Conservation (phyloP, 92 coral and sea anemone genomes). For the Scolanthus callimorphus region DNA sequence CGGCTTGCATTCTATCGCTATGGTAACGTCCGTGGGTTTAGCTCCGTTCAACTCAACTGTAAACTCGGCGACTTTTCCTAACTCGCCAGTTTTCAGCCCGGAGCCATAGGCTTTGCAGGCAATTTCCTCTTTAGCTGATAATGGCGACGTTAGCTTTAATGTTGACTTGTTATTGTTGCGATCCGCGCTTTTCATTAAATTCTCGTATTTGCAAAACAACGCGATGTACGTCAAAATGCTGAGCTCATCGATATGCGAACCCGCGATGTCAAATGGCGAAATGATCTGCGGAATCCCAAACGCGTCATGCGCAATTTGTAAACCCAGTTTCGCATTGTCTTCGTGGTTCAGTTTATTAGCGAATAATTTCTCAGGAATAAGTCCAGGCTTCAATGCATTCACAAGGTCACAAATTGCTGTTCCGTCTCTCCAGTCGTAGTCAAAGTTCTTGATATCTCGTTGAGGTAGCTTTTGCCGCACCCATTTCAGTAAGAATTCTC, state of each 20-base stretch:
- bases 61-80: constrained; percentile 93
- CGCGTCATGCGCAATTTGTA: constrained; percentile 89
- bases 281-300: constrained; percentile 94
- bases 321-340: constrained; percentile 81
- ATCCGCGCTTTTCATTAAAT: constrained; percentile 30
- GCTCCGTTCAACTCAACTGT: constrained; percentile 88
- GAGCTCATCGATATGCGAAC: constrained; percentile 83
- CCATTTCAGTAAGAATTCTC: constrained; percentile 82
- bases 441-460: constrained; percentile 70
- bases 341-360: constrained; percentile 71
- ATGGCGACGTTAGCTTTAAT: constrained; percentile 4
- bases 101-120: constrained; percentile 77
- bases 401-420: constrained; percentile 86
- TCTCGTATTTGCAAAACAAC: constrained; percentile 86
- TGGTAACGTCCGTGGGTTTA: constrained; percentile 90
- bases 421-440: constrained; percentile 93
- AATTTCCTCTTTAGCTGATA: constrained; percentile 22
- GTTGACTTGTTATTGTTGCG: constrained; percentile 31
- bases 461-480: constrained; percentile 78
- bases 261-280: constrained; percentile 87
- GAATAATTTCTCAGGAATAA: constrained; percentile 63
- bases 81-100: constrained; percentile 77
- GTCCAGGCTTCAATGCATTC: constrained; percentile 75
- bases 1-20: constrained; percentile 95
- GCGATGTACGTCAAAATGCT: constrained; percentile 92